A percentile compares a stretch with the other conserved stretches of the same genome.
Conservation (phyloP, 2,888 invertebrate species). For the Andricus curvator region DNA sequence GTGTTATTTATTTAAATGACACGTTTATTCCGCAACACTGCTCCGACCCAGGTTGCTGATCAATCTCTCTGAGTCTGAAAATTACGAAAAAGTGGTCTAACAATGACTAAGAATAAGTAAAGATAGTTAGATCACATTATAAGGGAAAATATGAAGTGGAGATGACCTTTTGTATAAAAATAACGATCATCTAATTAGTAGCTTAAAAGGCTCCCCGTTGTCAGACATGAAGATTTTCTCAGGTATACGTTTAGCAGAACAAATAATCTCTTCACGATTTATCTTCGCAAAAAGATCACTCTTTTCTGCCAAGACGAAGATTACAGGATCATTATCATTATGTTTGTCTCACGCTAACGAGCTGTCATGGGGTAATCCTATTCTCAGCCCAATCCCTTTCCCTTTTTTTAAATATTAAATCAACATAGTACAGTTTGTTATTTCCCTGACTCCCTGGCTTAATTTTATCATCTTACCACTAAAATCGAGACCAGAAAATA, state of each 20-base stretch:
- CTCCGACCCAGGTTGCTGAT: no score
- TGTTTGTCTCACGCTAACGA: conserved; percentile 74
- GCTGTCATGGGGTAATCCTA: conserved; percentile 56
- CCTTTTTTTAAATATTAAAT: conserved; percentile 24
- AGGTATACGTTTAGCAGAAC: conserved; percentile 40
- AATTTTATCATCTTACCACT: not conserved
- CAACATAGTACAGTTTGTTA: not conserved
- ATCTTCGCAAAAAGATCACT: conserved; percentile 58
- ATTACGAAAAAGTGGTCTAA: no score
- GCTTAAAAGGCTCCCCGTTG: conserved; percentile 1
- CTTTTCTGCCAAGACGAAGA: conserved; percentile 61
- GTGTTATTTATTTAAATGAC: no score
- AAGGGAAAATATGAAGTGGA: not conserved
- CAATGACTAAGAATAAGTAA: no score
- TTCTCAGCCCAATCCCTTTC: conserved; percentile 31
- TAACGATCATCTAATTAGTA: conserved; percentile 27
- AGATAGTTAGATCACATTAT: no score
- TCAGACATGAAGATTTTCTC: conserved; percentile 32
- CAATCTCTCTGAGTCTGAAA: no score
- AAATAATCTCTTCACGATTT: conserved; percentile 56
- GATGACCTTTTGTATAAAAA: not conserved
- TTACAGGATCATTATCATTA: conserved; percentile 74
- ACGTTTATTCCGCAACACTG: no score
- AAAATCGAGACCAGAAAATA: not conserved
- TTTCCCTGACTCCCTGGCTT: not conserved